Conservation (phyloP, 2,113 vertebrate species). For the Rhipidura dahli region DNA sequence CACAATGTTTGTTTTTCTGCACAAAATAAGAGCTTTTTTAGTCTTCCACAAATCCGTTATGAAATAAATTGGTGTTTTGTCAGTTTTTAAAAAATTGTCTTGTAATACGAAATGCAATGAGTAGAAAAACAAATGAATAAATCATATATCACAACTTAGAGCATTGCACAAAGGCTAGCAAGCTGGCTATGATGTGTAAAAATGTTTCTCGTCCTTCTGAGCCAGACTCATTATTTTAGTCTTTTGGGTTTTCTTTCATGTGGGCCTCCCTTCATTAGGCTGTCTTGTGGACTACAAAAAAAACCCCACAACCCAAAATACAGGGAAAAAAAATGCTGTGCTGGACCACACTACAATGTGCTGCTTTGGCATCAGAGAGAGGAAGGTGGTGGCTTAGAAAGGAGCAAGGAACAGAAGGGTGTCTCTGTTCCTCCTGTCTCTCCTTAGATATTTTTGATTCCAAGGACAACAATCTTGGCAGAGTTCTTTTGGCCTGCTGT, state of each 20-base stretch:
- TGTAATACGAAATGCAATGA: not conserved
- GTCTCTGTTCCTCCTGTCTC: too few relatives aligned
- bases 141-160: not conserved
- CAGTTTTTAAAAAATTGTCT: not conserved
- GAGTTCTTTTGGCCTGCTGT: not conserved
- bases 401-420: not conserved
- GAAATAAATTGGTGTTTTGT: not conserved
- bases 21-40: not conserved
- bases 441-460: not conserved
- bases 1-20: not conserved
- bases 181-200: constrained; percentile 15
- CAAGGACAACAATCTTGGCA: not conserved
- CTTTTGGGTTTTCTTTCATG: constrained; percentile 51
- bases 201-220: constrained; percentile 6
- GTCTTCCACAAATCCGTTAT: not conserved
- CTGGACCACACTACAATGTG: not conserved
- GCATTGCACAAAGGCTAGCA: not conserved
- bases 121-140: not conserved
- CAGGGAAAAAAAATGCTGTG: not conserved
- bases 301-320: not conserved
- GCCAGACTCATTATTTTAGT: constrained; percentile 37
- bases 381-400: not conserved
- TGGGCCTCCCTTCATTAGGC: constrained; percentile 34
- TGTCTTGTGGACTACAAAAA: constrained; percentile 19
- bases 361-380: not conserved